Percentiles rank a stretch among this genome's conserved stretches.
Evolutionary conservation across 2,888 invertebrate genomes (phyloP).

Genomic region (Dorcus parallelipipedus): DNA sequence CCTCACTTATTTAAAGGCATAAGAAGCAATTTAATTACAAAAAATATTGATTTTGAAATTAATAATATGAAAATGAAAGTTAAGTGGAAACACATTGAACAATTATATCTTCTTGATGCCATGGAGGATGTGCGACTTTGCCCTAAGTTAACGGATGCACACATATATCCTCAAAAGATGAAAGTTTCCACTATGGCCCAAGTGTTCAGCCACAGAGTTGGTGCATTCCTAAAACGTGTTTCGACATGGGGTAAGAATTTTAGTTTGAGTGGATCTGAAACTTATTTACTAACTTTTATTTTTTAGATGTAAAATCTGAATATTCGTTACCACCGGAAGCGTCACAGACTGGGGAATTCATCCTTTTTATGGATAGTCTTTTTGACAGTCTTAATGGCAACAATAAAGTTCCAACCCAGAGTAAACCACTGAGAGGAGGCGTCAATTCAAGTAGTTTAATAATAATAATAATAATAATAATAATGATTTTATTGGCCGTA

Average conservation of each 20-base stretch:
- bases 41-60: slow-evolving; percentile 3
- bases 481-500: too few relatives aligned
- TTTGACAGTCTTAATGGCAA: too few relatives aligned
- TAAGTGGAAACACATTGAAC: slow-evolving; percentile 5
- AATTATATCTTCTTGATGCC: slow-evolving; percentile 13
- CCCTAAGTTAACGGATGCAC: slow-evolving; percentile 10
- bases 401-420: too few relatives aligned
- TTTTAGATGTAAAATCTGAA: too few relatives aligned
- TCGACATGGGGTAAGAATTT: slow-evolving; percentile 2
- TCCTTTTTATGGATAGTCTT: too few relatives aligned
- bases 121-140: slow-evolving; percentile 6
- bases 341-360: too few relatives aligned
- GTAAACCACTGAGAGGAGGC: too few relatives aligned
- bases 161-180: slow-evolving; percentile 14
- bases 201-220: slow-evolving; percentile 10
- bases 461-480: too few relatives aligned
- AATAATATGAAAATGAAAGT: background rate
- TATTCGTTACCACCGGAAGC: too few relatives aligned
- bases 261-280: too few relatives aligned
- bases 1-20: slow-evolving; percentile 17
- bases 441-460: too few relatives aligned
- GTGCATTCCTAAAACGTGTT: slow-evolving; percentile 1
- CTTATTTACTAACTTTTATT: too few relatives aligned
- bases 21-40: slow-evolving; percentile 10
- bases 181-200: slow-evolving; percentile 10